Evolutionary conservation across 2,888 invertebrate species (phyloP), one percentile per base, ranked within the genome.

Genomic region (Drosophila vallismaia): DNA sequence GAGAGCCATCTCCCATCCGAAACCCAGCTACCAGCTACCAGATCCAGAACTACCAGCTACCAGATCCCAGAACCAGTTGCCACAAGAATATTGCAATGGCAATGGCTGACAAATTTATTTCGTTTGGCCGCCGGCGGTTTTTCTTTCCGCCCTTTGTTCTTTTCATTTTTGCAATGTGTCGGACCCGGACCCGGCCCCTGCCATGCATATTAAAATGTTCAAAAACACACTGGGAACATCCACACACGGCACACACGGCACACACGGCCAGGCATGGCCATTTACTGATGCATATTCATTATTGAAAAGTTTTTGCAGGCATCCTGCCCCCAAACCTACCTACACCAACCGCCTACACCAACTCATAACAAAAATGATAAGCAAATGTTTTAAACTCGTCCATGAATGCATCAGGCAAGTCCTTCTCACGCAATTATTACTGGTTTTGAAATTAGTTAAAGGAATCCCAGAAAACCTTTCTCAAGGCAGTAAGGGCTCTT

Each of bases 81-180:
- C 44, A 44, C 44, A 86, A 86, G 77, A 81, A 81, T 81, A 86
- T 81, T 81, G 86, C 86, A 86, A 86, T 86, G 87, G 86, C 86
- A 86, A 86, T 82, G 87, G 85, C 78, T 86, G 85, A 83, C 81
- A 81, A 86, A 83, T 83, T 81, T 86, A 82, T 83, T 84, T 83
- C 78, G 75, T 71, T 70, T 72, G 84, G 67, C 72, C 79, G 72
- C 60, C 75, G 81, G 78, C 81, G 69, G 69, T 75, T 74, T 70
- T 75, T 59, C 29, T 62, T 50, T 12, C 29, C 54, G 12, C 24
- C 42, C 24, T 72, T 70, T 74, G 38, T 70, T 58, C 53, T 60
- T 67, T 53, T 56, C 56, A 44, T 77, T 84, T 74, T 73, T 81
- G 64, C 76, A 73, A 86, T 84, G 76, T 86, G 85, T 81, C 82